Conservation (phyloP, 1,140 invertebrate species). For the Drosophila miranda region DNA sequence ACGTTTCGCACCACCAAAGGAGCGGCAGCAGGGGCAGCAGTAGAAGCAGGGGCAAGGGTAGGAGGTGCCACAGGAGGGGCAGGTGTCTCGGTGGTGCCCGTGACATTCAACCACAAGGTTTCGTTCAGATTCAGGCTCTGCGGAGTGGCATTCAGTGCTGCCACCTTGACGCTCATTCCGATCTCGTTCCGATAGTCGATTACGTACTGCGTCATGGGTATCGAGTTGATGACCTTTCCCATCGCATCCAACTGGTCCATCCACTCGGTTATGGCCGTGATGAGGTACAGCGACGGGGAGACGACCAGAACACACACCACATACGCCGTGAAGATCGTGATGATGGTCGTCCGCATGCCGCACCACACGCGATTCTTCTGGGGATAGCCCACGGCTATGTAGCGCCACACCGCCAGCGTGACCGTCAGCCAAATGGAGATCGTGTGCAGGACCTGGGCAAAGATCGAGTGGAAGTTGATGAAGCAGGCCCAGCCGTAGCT, state of each 20-base stretch:
- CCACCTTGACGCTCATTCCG: constrained; percentile 8
- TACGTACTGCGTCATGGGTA: constrained; percentile 64
- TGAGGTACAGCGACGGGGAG: constrained; percentile 92
- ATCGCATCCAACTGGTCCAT: constrained; percentile 82
- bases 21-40: background rate
- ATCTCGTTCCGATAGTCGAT: constrained; percentile 63
- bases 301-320: constrained; percentile 89
- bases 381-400: constrained; percentile 92
- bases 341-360: constrained; percentile 87
- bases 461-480: constrained; percentile 91
- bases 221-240: constrained; percentile 78
- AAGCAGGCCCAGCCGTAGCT: constrained; percentile 91
- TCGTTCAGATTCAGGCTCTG: constrained; percentile 24
- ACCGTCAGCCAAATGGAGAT: constrained; percentile 96
- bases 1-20: constrained; percentile 59
- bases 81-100: background rate
- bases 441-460: constrained; percentile 93
- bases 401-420: constrained; percentile 95
- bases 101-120: constrained; percentile 33
- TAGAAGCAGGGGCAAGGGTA: background rate
- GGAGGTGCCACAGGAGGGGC: constrained; percentile 7
- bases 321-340: constrained; percentile 91
- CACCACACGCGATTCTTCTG: constrained; percentile 91
- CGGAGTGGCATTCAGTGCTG: constrained; percentile 43
- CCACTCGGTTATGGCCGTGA: constrained; percentile 84